Conservation (phyloP, 2,797 vertebrate species). For the Antennarius maculatus region DNA sequence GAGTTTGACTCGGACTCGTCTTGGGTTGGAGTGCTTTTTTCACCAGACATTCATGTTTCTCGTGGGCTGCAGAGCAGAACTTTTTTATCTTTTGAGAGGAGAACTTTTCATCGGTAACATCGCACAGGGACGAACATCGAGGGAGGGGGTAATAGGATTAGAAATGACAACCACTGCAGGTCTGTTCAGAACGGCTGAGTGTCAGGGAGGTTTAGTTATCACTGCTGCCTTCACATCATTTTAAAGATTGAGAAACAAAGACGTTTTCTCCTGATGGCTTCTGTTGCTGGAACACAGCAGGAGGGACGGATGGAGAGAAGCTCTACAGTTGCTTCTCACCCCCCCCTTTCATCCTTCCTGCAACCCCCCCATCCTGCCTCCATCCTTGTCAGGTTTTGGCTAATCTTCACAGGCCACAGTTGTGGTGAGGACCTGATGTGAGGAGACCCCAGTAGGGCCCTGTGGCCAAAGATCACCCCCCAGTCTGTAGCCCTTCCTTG, state of each 20-base stretch:
- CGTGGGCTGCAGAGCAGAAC: too few relatives aligned
- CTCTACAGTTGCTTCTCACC: constrained; percentile 40
- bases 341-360: constrained; percentile 61
- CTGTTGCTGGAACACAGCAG: constrained; percentile 26
- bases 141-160: too few relatives aligned
- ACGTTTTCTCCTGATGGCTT: constrained; percentile 19
- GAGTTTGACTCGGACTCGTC: too few relatives aligned
- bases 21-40: too few relatives aligned
- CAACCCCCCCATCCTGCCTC: constrained; percentile 31
- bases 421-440: constrained; percentile 21
- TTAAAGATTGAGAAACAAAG: constrained; percentile 19
- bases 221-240: too few relatives aligned
- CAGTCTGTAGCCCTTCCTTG: constrained; percentile 42
- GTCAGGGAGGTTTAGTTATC: too few relatives aligned
- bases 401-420: constrained; percentile 66
- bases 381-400: constrained; percentile 58
- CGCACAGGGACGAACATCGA: too few relatives aligned
- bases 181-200: too few relatives aligned
- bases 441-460: constrained; percentile 57
- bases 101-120: too few relatives aligned
- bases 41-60: too few relatives aligned
- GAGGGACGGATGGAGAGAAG: constrained; percentile 42
- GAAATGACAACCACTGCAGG: too few relatives aligned
- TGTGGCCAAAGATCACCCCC: constrained; percentile 52
- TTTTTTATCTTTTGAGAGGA: too few relatives aligned